Percentiles rank a stretch among this genome's conserved stretches.
phyloP scores from a whole-genome alignment of 2,888 invertebrate genomes.

The Nomada lathburiana region DNA sequence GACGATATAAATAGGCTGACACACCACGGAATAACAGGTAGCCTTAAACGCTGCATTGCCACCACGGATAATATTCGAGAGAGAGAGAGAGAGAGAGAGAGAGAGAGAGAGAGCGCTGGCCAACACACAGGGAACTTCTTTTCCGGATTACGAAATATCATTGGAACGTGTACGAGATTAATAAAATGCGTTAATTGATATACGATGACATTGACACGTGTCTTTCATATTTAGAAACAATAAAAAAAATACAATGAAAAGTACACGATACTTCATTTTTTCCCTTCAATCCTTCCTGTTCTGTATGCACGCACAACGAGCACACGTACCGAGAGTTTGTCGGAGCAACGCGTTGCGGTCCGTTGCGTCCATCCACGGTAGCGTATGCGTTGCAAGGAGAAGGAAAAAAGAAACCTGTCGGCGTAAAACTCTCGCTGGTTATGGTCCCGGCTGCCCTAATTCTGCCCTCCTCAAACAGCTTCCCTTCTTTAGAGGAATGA shows the following conservation, averaged over 20 bases:
- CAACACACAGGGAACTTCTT: constrained; percentile 14
- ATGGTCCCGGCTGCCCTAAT: constrained; percentile 65
- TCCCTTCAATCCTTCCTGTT: constrained; percentile 26
- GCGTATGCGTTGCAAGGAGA: constrained; percentile 44
- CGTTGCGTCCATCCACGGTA: constrained; percentile 68
- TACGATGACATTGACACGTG: too few species aligned
- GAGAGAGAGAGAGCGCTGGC: constrained; percentile 1
- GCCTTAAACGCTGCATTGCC: constrained; percentile 77
- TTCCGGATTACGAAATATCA: constrained; percentile 39
- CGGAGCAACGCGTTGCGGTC: constrained; percentile 72
- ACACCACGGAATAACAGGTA: constrained; percentile 83
- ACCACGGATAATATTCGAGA: constrained; percentile 48
- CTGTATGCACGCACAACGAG: constrained; percentile 52
- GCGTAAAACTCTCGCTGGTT: constrained; percentile 56
- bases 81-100: constrained; percentile 6
- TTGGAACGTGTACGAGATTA: neutral
- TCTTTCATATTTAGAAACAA: too few species aligned
- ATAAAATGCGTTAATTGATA: neutral
- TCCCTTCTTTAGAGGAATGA: constrained; percentile 38
- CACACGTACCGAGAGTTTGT: constrained; percentile 60
- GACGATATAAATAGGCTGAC: constrained; percentile 84
- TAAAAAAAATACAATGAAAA: too few species aligned
- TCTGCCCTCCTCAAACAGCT: constrained; percentile 42
- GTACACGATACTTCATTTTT: constrained; percentile 10
- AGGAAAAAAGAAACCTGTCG: constrained; percentile 34